phyloP scores from a whole-genome alignment of 2,888 invertebrate genomes.

The Hetaerina titia region DNA sequence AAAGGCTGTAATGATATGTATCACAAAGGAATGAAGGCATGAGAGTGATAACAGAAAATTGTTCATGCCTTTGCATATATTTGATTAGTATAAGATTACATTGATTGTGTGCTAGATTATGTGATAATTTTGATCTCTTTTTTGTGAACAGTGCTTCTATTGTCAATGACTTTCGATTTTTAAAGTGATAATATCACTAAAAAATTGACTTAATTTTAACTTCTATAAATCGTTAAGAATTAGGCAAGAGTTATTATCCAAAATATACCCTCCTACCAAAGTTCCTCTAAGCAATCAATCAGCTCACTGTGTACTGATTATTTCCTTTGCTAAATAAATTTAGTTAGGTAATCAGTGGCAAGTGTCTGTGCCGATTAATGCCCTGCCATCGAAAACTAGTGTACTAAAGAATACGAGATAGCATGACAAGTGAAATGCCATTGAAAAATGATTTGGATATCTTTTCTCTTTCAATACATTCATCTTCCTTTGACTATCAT shows the following conservation, averaged over 20 bases:
- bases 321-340: not conserved
- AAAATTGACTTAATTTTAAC: no score
- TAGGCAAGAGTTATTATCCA: not conserved
- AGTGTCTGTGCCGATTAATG: not conserved
- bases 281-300: not conserved
- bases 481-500: no score
- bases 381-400: no score
- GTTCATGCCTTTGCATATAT: not conserved
- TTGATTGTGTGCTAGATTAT: not conserved
- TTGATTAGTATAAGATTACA: not conserved
- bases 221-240: not conserved
- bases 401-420: no score
- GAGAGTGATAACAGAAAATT: not conserved
- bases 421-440: no score
- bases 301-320: not conserved
- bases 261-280: not conserved
- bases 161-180: no score
- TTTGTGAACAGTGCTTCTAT: not conserved
- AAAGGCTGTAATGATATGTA: not conserved
- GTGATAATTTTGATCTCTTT: constrained; percentile 5
- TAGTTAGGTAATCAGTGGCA: not conserved
- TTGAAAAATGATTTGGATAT: no score
- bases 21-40: not conserved
- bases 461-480: no score
- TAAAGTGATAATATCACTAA: no score